Percentiles rank a stretch among this genome's conserved stretches.
Evolutionary conservation across 2,113 vertebrate species (phyloP).

Genomic region (Platichthys flesus): DNA sequence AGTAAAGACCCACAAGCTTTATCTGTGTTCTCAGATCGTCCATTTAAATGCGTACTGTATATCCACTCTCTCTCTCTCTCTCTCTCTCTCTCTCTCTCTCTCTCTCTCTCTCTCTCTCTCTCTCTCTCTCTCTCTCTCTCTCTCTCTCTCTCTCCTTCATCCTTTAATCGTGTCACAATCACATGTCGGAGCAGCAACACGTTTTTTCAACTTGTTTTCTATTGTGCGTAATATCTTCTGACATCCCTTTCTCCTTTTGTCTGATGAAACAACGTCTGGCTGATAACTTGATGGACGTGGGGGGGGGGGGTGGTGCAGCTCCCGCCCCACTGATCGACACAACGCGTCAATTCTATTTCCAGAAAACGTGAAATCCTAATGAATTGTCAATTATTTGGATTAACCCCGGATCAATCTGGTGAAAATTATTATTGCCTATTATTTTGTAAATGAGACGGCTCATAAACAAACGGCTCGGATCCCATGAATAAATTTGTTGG

Average conservation of each 20-base stretch:
- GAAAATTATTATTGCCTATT: conserved; percentile 74
- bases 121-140: not conserved
- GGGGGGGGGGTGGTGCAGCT: conserved; percentile 2
- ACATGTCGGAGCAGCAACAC: not conserved
- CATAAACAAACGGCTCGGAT: conserved; percentile 71
- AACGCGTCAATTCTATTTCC: conserved; percentile 62
- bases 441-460: conserved; percentile 73
- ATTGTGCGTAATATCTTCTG: conserved; percentile 15
- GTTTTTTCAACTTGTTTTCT: conserved; percentile 27
- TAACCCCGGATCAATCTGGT: conserved; percentile 71
- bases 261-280: conserved; percentile 19
- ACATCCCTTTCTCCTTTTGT: conserved; percentile 20
- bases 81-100: not conserved
- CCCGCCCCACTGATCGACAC: conserved; percentile 40
- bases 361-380: conserved; percentile 66
- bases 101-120: not conserved
- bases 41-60: not conserved
- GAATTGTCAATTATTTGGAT: conserved; percentile 74
- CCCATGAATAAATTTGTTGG: conserved; percentile 68
- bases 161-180: not conserved
- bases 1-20: not conserved
- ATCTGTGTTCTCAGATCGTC: not conserved
- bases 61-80: not conserved
- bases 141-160: not conserved
- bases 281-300: conserved; percentile 47